Conservation (phyloP, 1,140 invertebrate species). For the Danaus melanippus region DNA sequence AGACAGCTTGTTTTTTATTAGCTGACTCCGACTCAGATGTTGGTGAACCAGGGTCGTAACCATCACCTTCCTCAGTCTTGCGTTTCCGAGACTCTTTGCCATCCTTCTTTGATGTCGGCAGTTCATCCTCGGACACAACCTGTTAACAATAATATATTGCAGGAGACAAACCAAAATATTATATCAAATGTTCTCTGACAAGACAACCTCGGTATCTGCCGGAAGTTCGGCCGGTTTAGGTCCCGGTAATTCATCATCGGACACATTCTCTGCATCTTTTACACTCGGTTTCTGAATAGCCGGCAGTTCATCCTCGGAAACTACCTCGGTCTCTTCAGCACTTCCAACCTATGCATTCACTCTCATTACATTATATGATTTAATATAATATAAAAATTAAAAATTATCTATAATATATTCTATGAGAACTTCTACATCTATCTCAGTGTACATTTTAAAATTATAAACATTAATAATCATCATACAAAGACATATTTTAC, state of each 20-base stretch:
- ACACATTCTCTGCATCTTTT: constrained; percentile 70
- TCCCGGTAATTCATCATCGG: constrained; percentile 80
- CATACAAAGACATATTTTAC: no score
- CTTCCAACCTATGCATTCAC: constrained; percentile 36
- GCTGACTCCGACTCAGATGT: constrained; percentile 81
- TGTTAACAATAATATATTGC: constrained; percentile 10
- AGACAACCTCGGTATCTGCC: constrained; percentile 80
- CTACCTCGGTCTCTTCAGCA: constrained; percentile 81
- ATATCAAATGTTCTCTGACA: constrained; percentile 1
- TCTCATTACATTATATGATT: background rate
- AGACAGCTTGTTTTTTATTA: constrained; percentile 77
- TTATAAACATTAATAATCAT: no score
- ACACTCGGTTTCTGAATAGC: constrained; percentile 70
- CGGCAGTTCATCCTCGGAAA: constrained; percentile 86
- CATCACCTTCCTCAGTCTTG: constrained; percentile 65
- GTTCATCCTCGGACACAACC: constrained; percentile 83
- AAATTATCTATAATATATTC: no score
- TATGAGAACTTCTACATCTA: no score
- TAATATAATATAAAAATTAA: no score
- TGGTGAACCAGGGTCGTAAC: constrained; percentile 85
- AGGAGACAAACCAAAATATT: no score
- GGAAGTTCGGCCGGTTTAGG: constrained; percentile 83
- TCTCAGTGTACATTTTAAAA: no score
- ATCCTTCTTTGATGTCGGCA: constrained; percentile 74
- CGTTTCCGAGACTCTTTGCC: constrained; percentile 65